phyloP scores from a whole-genome alignment of 2,113 vertebrate genomes.

The Albula glossodonta region DNA sequence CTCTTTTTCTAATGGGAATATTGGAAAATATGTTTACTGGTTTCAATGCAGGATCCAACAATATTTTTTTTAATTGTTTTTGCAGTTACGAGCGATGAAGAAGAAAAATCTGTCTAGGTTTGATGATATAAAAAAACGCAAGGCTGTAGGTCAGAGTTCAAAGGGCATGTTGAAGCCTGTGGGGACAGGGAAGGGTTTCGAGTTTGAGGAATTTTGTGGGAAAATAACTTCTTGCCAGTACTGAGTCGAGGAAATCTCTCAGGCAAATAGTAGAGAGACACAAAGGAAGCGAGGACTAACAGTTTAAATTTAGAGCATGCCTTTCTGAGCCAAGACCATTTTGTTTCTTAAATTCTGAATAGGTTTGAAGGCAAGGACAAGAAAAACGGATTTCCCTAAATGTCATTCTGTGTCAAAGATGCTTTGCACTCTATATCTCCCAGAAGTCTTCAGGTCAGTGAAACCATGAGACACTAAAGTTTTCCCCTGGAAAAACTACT shows the following conservation, averaged over 20 bases:
- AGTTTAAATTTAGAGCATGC: background rate
- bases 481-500: too few species aligned
- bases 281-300: background rate
- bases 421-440: background rate
- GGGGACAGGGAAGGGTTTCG: background rate
- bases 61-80: background rate
- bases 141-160: constrained; percentile 1
- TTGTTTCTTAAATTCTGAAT: background rate
- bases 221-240: constrained; percentile 6
- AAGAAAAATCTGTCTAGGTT: constrained; percentile 2
- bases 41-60: background rate
- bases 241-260: background rate
- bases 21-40: background rate
- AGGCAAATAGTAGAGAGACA: constrained; percentile 17
- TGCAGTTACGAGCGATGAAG: background rate
- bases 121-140: background rate
- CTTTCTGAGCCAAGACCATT: background rate
- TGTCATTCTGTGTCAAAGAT: background rate
- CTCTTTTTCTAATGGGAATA: too few species aligned
- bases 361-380: background rate
- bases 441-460: background rate
- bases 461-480: too few species aligned
- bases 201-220: constrained; percentile 10
- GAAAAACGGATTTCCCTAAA: too few species aligned
- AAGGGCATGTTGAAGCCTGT: background rate